Evolutionary conservation across 2,888 invertebrate species (phyloP).

Genomic region (Cordilura impudica): DNA sequence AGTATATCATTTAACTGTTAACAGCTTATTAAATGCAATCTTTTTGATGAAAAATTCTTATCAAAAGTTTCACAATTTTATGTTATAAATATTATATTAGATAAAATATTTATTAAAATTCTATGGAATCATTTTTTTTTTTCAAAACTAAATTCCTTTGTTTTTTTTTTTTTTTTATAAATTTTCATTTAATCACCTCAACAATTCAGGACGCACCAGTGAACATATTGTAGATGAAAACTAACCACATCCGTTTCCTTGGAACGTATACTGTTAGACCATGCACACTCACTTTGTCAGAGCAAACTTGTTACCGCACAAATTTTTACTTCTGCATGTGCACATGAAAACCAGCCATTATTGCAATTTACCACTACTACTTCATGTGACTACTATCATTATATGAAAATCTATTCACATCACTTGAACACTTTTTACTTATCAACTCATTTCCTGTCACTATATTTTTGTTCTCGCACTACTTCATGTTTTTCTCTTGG

Average conservation of each 20-base stretch:
- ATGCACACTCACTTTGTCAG: constrained; percentile 5
- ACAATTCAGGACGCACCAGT: too few relatives aligned
- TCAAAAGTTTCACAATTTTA: too few relatives aligned
- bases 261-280: neutral
- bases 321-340: neutral
- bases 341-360: constrained; percentile 17
- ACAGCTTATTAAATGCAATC: too few relatives aligned
- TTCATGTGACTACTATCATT: constrained; percentile 22
- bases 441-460: constrained; percentile 56
- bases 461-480: neutral
- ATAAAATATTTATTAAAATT: too few relatives aligned
- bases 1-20: too few relatives aligned
- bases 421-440: constrained; percentile 58
- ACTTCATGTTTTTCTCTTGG: constrained; percentile 11
- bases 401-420: constrained; percentile 47
- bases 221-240: neutral
- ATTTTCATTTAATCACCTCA: too few relatives aligned
- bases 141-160: too few relatives aligned
- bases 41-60: too few relatives aligned
- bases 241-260: constrained; percentile 40
- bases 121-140: too few relatives aligned
- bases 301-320: constrained; percentile 14
- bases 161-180: too few relatives aligned
- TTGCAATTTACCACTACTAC: constrained; percentile 11
- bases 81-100: too few relatives aligned